These are phyloP conservation scores for Pavo muticus DNA, from an alignment of 2,113 vertebrate species.

Conservation along the genomic window DNA sequence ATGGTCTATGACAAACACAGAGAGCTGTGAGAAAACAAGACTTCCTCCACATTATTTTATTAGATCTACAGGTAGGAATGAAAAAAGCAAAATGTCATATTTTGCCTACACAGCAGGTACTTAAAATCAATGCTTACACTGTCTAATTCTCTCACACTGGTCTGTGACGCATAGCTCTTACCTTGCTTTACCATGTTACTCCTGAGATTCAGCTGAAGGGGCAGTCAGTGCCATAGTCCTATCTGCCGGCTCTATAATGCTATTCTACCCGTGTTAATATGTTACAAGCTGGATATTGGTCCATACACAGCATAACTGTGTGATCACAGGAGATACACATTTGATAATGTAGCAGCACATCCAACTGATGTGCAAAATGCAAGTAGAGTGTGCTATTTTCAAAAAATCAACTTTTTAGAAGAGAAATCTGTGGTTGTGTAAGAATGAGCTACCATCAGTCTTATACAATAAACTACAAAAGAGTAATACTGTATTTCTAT, in stretches of 20 bases:
- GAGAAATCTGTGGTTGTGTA: not conserved
- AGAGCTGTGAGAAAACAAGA: not conserved
- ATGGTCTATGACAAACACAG: not conserved
- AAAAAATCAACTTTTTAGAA: not conserved
- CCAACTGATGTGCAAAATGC: not conserved
- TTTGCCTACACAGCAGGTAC: not conserved
- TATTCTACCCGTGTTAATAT: not conserved
- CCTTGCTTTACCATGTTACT: not conserved
- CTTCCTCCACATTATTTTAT: not conserved
- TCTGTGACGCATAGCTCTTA: not conserved
- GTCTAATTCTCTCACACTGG: not conserved
- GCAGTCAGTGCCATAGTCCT: not conserved
- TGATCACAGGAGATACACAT: not conserved
- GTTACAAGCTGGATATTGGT: not conserved
- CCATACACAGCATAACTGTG: not conserved
- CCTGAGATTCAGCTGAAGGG: not conserved
- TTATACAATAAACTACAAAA: not conserved
- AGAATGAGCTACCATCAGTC: not conserved
- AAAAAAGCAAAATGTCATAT: not conserved
- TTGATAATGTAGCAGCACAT: not conserved
- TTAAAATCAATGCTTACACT: not conserved
- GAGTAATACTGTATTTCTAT: not conserved
- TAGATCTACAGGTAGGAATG: not conserved
- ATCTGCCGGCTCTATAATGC: not conserved
- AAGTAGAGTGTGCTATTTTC: not conserved